phyloP scores from a whole-genome alignment of 2,797 vertebrate genomes.

The Pseudotriccus pelzelni region DNA sequence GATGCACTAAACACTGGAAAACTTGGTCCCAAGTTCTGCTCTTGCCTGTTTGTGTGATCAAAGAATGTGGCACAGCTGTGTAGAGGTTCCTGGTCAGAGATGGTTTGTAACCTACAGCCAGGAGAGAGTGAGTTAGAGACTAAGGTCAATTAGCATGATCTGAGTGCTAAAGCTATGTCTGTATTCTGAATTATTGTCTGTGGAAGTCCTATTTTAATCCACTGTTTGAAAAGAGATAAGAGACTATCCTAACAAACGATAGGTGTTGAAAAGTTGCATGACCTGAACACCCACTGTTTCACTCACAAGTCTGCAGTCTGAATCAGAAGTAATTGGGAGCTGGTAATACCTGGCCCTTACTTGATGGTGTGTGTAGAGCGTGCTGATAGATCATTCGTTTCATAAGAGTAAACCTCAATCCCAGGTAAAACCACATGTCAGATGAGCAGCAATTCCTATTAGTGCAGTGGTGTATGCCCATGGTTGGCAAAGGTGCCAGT shows the following conservation, averaged over 20 bases:
- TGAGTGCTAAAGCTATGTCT: neutral
- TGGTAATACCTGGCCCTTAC: neutral
- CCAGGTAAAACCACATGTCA: neutral
- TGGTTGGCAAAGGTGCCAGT: neutral
- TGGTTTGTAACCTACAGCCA: neutral
- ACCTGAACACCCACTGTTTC: neutral
- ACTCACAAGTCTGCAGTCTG: neutral
- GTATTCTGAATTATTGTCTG: neutral
- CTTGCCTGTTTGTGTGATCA: neutral
- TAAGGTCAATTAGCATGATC: neutral
- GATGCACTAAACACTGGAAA: neutral
- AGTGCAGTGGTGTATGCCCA: neutral
- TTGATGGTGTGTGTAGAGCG: neutral
- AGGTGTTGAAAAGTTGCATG: neutral
- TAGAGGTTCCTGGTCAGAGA: neutral
- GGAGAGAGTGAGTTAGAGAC: neutral
- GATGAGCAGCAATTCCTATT: neutral
- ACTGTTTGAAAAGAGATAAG: neutral
- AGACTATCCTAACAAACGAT: neutral
- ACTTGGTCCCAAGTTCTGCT: neutral
- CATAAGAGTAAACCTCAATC: neutral
- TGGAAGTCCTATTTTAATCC: neutral
- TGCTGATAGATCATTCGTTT: fast-evolving
- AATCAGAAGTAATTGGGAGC: neutral
- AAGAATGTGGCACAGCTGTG: neutral